Base-by-base conservation (phyloP, 1,140 invertebrate species). In the Propsilocerus akamusi region DNA sequence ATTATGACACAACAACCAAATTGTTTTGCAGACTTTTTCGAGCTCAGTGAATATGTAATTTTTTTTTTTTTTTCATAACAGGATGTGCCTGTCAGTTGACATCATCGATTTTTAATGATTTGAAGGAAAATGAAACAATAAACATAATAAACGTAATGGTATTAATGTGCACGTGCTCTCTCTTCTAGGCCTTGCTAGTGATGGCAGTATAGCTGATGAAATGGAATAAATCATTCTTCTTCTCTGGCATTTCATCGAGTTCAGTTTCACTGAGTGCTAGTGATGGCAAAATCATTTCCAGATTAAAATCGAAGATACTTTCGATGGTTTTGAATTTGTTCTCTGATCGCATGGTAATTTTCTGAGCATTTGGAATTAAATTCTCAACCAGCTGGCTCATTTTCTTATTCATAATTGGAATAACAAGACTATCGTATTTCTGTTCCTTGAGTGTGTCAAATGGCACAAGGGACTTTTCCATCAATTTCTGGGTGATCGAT, bases 241-340 rank as follows among this genome's bases (percentile, higher is more conserved):
- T 41, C 17, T 41, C 17, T 6, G 11, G 3, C 17, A 41, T 17
- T 20, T 41, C 34, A 7, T 10, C 34, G n/a, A n/a, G n/a, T 20
- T 41, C 34, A 6, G 6, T 41, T 20, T 41, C 34, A 8, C 22
- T 41, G 8, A 8, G 34, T 10, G 2, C 28, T 25, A 51, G 50
- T 0, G 60, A 55, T 2, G 63, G 63, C 48, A 58, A 65, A 49
- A 65, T 59, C 30, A 63, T 62, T 23, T 65, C 61, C 12, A 59
- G 46, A 48, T 54, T 59, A 12, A 57, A 65, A 20, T 58, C 63
- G 41, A 65, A 65, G 1, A 58, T 59, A 1, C 57, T 60, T 48
- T 56, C 55, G 1, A 58, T 32, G 28, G 60, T 54, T 11, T 60
- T 56, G 28, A 59, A 65, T 49, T 54, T 57, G 34, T 60, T 65